Conservation (phyloP, 2,113 vertebrate genomes). For the Aptenodytes forsteri region DNA sequence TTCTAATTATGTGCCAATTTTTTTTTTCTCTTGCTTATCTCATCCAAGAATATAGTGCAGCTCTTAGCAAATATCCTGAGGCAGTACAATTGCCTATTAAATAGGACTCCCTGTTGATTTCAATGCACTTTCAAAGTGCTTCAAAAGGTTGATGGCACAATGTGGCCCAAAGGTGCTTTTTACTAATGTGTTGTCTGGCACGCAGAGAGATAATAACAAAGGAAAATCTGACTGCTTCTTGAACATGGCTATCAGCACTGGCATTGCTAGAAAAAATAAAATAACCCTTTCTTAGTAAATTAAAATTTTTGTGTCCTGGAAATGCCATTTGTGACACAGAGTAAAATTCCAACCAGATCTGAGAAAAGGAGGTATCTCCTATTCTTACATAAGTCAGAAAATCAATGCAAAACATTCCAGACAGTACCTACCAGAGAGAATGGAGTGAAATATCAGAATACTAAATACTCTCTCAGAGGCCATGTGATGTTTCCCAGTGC, state of each 20-base stretch:
- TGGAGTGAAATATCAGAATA: neutral
- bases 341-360: neutral
- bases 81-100: constrained; percentile 7
- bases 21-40: neutral
- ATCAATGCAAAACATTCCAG: neutral
- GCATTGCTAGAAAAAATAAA: neutral
- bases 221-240: neutral
- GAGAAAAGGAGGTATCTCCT: neutral
- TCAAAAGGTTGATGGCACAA: constrained; percentile 9
- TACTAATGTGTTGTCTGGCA: neutral
- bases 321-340: neutral
- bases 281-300: neutral
- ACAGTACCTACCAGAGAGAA: neutral
- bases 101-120: constrained; percentile 7
- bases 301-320: neutral
- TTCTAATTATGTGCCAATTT: neutral
- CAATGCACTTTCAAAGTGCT: neutral
- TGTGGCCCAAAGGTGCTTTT: neutral
- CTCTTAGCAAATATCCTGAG: constrained; percentile 2
- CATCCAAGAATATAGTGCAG: neutral
- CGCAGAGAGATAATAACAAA: neutral
- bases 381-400: neutral
- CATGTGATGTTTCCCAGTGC: neutral
- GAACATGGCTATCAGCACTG: neutral
- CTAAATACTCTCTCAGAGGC: neutral